Base-by-base conservation (phyloP, 2,797 vertebrate genomes). In the Steatocranus sp. region DNA sequence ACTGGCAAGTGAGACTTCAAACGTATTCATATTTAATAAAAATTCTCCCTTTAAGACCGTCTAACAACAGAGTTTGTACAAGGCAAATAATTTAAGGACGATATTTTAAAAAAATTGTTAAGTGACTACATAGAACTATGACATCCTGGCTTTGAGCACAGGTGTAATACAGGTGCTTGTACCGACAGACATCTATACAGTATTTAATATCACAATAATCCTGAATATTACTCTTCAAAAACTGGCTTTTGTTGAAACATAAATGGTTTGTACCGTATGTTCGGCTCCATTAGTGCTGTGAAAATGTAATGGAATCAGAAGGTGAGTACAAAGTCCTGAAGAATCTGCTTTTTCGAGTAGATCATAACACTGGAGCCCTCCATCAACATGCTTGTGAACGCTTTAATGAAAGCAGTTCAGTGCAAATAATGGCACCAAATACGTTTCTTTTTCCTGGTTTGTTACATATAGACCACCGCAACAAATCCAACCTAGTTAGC, bases 81-180 rank as follows among this genome's bases (percentile, higher is more conserved):
- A 97, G 95, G 96, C 96, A 97, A 98, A 98, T 98, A 97, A 98
- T 95, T 98, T 98, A 98, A 93, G 51, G 51, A 83, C 87, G 87
- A 89, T 88, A 88, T 76, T 86, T 77, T 10, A 38, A 76, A 88
- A 27, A 79, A 27, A 66, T 74, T n/a, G 73, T 36, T 46, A 74
- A 56, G 34, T 38, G 87, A 78, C 76, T 20, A 73, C 27, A 73
- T 73, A 73, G 48, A 73, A 48, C 17, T 73, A 61, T 77, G 51
- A 84, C 34, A 61, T 80, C 73, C 78, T 83, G 73, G 74, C 38
- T 83, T 83, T 75, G 73, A 78, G 80, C 56, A 82, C 34, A 88
- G 76, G 18, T 75, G 77, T 46, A 34, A 75, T 50, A n/a, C 54
- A 68, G 75, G 25, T 50, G 48, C 12, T 80, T 73, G 23, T 84